A percentile compares a stretch with the other conserved stretches of the same genome.
These are phyloP conservation scores for Helicoverpa zea DNA, from an alignment of 1,140 invertebrate genomes.

Conservation along the genomic window DNA sequence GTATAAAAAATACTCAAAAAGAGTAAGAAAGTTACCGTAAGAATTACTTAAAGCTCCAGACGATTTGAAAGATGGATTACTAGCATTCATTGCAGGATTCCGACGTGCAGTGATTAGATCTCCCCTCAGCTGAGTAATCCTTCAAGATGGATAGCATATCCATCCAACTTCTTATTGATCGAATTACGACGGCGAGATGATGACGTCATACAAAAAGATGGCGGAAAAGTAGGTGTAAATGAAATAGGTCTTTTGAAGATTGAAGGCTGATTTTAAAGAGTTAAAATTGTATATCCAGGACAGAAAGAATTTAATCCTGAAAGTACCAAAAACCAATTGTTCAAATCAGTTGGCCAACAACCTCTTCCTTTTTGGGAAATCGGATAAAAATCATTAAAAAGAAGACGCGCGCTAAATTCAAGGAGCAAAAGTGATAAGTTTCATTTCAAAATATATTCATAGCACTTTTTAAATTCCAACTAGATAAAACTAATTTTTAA, in stretches of 20 bases:
- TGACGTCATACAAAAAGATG: background rate
- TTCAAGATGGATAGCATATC: slow-evolving; percentile 45
- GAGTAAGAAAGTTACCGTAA: background rate
- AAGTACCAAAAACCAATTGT: no score
- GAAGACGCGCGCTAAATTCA: no score
- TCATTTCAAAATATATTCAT: no score
- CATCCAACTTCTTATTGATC: slow-evolving; percentile 31
- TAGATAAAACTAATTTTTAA: background rate
- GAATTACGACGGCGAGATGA: background rate
- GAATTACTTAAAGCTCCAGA: background rate
- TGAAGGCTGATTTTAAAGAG: no score
- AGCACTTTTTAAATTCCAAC: no score
- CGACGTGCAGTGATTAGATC: slow-evolving; percentile 34
- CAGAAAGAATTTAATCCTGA: no score
- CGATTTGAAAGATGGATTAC: slow-evolving; percentile 22
- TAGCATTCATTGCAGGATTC: background rate
- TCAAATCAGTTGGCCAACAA: no score
- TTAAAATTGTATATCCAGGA: no score
- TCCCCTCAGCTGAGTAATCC: slow-evolving; percentile 11
- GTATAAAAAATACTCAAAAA: background rate
- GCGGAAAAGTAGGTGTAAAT: background rate
- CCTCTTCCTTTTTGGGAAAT: no score
- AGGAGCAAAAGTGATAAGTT: no score
- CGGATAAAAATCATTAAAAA: no score
- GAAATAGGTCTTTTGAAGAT: no score